phyloP scores from a whole-genome alignment of 2,113 vertebrate species.

The Pluvialis apricaria region DNA sequence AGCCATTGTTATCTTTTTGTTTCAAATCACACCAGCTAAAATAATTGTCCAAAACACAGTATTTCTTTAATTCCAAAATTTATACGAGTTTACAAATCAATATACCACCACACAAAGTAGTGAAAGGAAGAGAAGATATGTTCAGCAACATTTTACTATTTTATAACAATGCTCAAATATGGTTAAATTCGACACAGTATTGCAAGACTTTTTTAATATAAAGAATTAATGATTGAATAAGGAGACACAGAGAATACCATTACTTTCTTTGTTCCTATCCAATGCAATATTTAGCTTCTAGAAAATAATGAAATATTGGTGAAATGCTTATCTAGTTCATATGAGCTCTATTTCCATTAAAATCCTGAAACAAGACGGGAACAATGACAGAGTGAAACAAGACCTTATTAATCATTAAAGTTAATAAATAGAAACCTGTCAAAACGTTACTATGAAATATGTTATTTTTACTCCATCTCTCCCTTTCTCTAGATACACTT shows the following conservation, averaged over 20 bases:
- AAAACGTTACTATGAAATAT: neutral
- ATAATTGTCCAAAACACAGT: constrained; percentile 1
- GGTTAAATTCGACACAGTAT: constrained; percentile 20
- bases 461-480: neutral
- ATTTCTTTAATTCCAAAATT: constrained; percentile 53
- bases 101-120: constrained; percentile 27
- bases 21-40: constrained; percentile 15
- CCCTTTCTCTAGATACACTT: neutral
- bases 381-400: neutral
- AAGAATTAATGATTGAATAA: neutral
- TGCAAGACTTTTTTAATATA: neutral
- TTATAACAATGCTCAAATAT: neutral
- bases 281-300: neutral
- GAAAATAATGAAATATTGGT: constrained; percentile 4
- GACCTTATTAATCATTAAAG: neutral
- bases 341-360: neutral
- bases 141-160: neutral
- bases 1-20: neutral
- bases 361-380: neutral
- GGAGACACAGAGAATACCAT: neutral
- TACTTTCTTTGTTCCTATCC: neutral
- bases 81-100: constrained; percentile 36
- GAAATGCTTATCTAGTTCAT: neutral
- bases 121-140: neutral
- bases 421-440: neutral